A percentile compares a stretch with the other conserved stretches of the same genome.
Conservation (phyloP, 1,140 invertebrate genomes). For the Temnothorax nylanderi region DNA sequence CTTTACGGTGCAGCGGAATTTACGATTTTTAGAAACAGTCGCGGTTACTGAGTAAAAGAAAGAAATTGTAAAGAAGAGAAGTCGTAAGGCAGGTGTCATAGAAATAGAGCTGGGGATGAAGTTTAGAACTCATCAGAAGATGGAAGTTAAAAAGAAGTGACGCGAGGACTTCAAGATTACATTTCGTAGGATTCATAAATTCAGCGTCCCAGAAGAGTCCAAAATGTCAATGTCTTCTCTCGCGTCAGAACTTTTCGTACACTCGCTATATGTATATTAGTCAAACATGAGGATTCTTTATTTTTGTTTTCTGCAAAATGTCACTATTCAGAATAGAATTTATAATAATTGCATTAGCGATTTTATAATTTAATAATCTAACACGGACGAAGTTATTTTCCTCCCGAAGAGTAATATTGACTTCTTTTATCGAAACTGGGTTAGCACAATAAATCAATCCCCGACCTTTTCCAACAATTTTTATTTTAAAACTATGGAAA, state of each 20-base stretch:
- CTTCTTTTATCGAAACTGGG: not conserved
- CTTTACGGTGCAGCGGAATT: not conserved
- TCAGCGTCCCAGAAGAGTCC: not conserved
- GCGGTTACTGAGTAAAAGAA: not conserved
- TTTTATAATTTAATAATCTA: constrained; percentile 15
- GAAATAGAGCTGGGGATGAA: not conserved
- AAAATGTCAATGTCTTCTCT: constrained; percentile 19
- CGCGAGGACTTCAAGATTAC: constrained; percentile 38
- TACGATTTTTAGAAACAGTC: not conserved
- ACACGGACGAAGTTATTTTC: not conserved
- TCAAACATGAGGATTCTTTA: not conserved
- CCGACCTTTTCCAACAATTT: not conserved
- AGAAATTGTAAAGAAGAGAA: constrained; percentile 2
- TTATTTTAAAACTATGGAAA: not conserved
- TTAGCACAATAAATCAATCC: constrained; percentile 5
- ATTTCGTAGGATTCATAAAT: constrained; percentile 48
- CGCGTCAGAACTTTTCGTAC: constrained; percentile 1
- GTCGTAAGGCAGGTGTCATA: constrained; percentile 36
- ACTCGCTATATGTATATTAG: not conserved
- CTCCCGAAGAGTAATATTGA: not conserved
- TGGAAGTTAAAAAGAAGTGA: constrained; percentile 52
- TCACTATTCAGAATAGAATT: not conserved
- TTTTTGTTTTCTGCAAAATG: not conserved
- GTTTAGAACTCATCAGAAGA: constrained; percentile 46
- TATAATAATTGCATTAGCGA: not conserved